phyloP scores from a whole-genome alignment of 2,113 vertebrate species.

The Jacana jacana region DNA sequence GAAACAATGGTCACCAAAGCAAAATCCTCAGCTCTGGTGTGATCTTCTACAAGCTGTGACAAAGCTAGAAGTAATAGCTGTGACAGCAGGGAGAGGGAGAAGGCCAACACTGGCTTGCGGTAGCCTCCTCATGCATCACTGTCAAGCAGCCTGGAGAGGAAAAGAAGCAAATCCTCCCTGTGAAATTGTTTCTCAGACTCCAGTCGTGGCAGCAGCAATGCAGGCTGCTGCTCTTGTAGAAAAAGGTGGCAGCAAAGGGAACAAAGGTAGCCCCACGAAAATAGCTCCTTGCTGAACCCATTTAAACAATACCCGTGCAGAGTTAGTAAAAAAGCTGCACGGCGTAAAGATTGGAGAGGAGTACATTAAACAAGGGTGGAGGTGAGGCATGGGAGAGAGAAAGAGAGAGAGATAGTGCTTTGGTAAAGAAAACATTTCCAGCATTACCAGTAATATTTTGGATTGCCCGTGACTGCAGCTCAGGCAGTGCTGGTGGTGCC shows the following conservation, averaged over 20 bases:
- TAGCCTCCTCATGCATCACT: constrained; percentile 49
- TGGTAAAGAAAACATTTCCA: not conserved
- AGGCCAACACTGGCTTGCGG: not conserved
- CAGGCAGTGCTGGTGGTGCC: not conserved
- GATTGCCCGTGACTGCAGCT: not conserved
- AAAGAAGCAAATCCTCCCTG: constrained; percentile 22
- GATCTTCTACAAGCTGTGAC: constrained; percentile 23
- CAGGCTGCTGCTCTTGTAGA: not conserved
- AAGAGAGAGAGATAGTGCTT: not conserved
- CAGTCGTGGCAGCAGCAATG: not conserved
- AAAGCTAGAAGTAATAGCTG: constrained; percentile 18
- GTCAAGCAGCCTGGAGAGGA: constrained; percentile 4
- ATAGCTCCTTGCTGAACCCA: not conserved
- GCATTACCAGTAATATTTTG: not conserved
- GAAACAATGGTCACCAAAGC: not conserved
- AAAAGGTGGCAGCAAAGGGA: not conserved
- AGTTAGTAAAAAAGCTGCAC: not conserved
- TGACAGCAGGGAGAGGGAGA: constrained; percentile 16
- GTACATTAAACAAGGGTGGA: not conserved
- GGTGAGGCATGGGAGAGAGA: not conserved
- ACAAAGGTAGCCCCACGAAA: not conserved
- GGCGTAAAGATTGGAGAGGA: not conserved
- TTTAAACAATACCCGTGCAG: not conserved
- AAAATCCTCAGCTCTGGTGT: not conserved
- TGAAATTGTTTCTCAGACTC: constrained; percentile 42